Conservation (phyloP, 2,888 invertebrate genomes). For the Caenorhabditis afra region DNA sequence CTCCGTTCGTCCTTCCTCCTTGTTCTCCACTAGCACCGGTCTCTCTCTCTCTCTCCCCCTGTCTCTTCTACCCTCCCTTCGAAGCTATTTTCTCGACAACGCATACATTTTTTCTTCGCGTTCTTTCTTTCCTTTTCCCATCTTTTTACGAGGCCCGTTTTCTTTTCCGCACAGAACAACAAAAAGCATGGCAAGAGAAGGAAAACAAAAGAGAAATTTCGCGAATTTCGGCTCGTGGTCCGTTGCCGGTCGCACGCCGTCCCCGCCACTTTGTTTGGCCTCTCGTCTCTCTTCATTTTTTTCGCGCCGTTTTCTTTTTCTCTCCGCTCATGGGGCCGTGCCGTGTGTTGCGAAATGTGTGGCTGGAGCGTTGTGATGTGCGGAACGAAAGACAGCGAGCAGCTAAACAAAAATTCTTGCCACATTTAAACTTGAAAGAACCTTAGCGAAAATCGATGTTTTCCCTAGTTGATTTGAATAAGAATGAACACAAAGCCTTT, state of each 20-base stretch:
- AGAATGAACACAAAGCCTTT: no score
- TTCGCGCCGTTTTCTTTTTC: constrained; percentile 5
- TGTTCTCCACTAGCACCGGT: no score
- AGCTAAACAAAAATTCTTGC: no score
- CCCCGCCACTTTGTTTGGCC: background rate
- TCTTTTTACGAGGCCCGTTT: no score
- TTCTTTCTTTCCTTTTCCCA: background rate
- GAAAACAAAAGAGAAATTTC: background rate
- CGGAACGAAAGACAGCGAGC: constrained; percentile 3
- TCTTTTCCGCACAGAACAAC: background rate
- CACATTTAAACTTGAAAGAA: background rate
- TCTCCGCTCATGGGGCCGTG: background rate
- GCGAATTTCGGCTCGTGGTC: background rate
- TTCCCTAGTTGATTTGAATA: no score
- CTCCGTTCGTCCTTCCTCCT: constrained; percentile 13
- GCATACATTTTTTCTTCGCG: background rate
- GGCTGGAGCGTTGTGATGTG: background rate
- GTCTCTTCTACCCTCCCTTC: background rate
- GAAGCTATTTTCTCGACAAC: background rate
- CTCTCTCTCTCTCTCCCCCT: background rate
- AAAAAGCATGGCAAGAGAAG: background rate
- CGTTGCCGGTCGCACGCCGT: background rate
- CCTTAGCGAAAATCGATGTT: background rate
- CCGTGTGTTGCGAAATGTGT: constrained; percentile 37
- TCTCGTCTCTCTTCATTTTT: background rate